Evolutionary conservation across 2,888 invertebrate genomes (phyloP), one percentile per base, ranked within the genome.

Genomic region (Oxyscelio sp.): DNA sequence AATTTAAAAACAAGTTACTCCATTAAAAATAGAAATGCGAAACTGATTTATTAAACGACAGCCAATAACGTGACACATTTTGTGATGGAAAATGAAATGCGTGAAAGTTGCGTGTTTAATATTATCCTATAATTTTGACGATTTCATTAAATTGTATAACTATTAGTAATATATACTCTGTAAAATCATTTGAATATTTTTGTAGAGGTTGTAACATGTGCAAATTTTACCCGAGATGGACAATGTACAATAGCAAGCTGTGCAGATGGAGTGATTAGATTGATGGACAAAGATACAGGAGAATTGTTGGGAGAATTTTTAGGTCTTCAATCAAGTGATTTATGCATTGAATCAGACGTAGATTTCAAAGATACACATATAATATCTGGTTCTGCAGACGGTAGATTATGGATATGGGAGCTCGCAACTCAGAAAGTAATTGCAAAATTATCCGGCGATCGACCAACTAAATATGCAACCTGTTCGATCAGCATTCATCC

Each of bases 231-330:
- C 0, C 96, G 97, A 88, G 99, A 99, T 94, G 98, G 97, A 0
- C 99, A 99, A 91, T 99, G 99, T 92, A 95, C 98, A 81, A 95
- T 99, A 17, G 96, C 97, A 0, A 97, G 98, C 88, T 97, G 98
- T 88, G 96, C 97, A 5, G 98, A 99, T 93, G 97, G 96, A 88
- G 96, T 96, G 0, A 95, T 99, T 0, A 96, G 97, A 90, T 95
- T 99, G 61, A 95, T 99, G 88, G 99, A 99, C 93, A 99, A 98
- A 94, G 96, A 96, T 80, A 96, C 96, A 6, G 98, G 98, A 9
- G 96, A 97, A 90, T 93, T 97, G 82, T 94, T 98, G 0, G 95
- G 96, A 19, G 97, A 97, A 73, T 99, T 98, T 91, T 95, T 95
- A 19, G 99, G 99, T 0, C 99, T 99, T 92, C 95, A 95, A 84